phyloP scores from a whole-genome alignment of 2,888 invertebrate species.

The Aphodius sticticus region DNA sequence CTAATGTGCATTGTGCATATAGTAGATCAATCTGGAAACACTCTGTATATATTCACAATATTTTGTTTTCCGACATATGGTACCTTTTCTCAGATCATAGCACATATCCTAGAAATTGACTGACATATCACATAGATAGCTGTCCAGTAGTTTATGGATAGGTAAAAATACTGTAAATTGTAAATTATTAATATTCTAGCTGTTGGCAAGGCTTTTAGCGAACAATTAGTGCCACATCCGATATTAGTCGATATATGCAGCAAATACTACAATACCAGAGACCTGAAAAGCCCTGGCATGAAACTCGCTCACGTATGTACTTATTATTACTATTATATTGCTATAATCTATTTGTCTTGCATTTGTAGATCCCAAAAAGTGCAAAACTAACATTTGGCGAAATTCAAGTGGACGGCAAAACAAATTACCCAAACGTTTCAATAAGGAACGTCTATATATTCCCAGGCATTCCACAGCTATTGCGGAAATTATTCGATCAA shows the following conservation, averaged over 20 bases:
- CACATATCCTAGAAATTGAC: too few relatives aligned
- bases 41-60: too few relatives aligned
- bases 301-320: conserved; percentile 54
- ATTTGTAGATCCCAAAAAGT: conserved; percentile 63
- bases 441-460: conserved; percentile 73
- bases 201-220: conserved; percentile 64
- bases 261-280: conserved; percentile 57
- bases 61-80: too few relatives aligned
- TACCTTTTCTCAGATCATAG: too few relatives aligned
- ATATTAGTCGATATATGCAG: conserved; percentile 60
- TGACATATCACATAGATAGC: too few relatives aligned
- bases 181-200: conserved; percentile 51
- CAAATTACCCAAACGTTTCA: conserved; percentile 60
- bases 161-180: background rate
- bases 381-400: conserved; percentile 60
- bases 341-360: background rate
- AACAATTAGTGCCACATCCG: conserved; percentile 59
- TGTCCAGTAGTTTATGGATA: too few relatives aligned
- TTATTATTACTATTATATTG: background rate
- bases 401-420: conserved; percentile 46
- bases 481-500: conserved; percentile 57
- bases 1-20: too few relatives aligned
- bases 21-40: too few relatives aligned
- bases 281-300: conserved; percentile 58
- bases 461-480: conserved; percentile 72